Evolutionary conservation across 2,888 invertebrate genomes (phyloP), one percentile per base, ranked within the genome.

Genomic region (Odontocerum albicorne): DNA sequence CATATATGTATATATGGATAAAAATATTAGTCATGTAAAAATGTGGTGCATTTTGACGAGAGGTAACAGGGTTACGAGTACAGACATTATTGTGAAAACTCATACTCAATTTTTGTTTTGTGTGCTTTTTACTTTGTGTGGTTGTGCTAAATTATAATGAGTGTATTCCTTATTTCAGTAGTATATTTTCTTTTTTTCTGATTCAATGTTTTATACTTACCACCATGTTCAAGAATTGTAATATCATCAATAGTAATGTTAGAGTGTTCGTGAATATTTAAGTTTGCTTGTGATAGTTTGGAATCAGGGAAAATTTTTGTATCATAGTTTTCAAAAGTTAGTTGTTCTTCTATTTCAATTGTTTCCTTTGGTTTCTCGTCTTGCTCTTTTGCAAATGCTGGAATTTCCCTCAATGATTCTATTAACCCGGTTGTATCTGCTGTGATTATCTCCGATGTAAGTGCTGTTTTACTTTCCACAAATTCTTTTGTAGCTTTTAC

Each of bases 191-290:
- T n/a, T n/a, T n/a, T 35, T 8, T 27, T 46, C 35, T 12, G 19
- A 35, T 46, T 53, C 22, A 16, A 4, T 46, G n/a, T 8, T 19
- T 33, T 8, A 40, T 54, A 57, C 46, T 68, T 64, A 43, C 70
- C 68, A 58, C 72, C 67, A 58, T 66, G 65, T 57, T 72, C 72
- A 53, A 69, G 66, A 7, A 65, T 59, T 32, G 65, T 65, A 19
- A 70, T 64, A 66, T 74, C 71, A 20, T 54, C 50, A 44, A 55
- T 20, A 22, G 39, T 45, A 20, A 47, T 43, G 40, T 55, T 59
- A 15, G 43, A 40, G 17, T 52, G 39, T 55, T 55, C 52, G 16
- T 47, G 39, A 33, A 59, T 22, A 31, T 55, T 55, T 13, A 49
- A 15, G 36, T 50, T 27, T 12, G 58, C 58, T 27, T 51, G 39